Evolutionary conservation across 2,888 invertebrate genomes (phyloP).

Genomic region (Lymantria monacha): DNA sequence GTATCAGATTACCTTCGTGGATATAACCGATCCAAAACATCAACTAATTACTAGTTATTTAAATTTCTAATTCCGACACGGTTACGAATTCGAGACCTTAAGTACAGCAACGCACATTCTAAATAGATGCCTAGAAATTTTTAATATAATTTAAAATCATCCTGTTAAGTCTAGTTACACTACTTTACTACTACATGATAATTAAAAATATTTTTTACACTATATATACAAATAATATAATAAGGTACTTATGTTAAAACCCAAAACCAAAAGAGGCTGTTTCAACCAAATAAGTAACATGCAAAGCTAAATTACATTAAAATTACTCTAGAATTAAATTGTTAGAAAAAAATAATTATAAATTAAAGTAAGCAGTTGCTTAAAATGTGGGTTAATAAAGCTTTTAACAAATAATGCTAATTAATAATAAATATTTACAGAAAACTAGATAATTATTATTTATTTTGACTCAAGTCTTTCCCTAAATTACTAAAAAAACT

Average conservation of each 20-base stretch:
- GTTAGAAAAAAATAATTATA: conserved; percentile 3
- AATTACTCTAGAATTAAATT: conserved; percentile 6
- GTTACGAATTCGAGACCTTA: too few relatives aligned
- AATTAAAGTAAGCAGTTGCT: conserved; percentile 19
- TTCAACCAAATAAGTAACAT: conserved; percentile 64
- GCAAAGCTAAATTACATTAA: conserved; percentile 55
- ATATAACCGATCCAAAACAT: too few relatives aligned
- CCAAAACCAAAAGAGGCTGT: conserved; percentile 81
- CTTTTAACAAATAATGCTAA: conserved; percentile 13
- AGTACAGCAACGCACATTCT: too few relatives aligned
- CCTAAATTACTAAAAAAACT: neutral
- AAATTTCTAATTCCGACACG: too few relatives aligned
- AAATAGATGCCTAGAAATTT: too few relatives aligned
- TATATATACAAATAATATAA: conserved; percentile 10
- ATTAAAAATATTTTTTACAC: neutral
- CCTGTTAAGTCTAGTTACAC: too few relatives aligned
- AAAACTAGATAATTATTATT: neutral
- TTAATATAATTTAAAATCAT: too few relatives aligned
- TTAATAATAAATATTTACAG: neutral
- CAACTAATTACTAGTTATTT: too few relatives aligned
- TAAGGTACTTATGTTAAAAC: conserved; percentile 26
- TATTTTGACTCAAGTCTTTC: neutral
- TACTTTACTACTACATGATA: too few relatives aligned
- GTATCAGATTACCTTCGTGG: too few relatives aligned
- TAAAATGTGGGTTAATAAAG: conserved; percentile 24